Conservation (phyloP, 2,888 invertebrate species). For the Drosophila buzzatii region DNA sequence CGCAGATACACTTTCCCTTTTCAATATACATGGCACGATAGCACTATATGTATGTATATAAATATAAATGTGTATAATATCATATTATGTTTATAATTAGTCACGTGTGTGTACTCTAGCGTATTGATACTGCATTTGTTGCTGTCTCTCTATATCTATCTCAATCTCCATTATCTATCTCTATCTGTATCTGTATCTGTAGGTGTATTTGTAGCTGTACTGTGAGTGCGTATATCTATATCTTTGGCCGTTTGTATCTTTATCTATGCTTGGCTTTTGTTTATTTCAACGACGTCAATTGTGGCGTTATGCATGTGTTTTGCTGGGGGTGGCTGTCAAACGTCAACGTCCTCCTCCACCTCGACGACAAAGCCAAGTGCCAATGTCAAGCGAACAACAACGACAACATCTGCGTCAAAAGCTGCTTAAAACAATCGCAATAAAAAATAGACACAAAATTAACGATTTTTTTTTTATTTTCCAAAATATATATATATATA, state of each 20-base stretch:
- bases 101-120: slow-evolving; percentile 58
- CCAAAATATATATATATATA: slow-evolving; percentile 30
- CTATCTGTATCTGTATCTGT: slow-evolving; percentile 17
- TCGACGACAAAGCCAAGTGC: slow-evolving; percentile 40
- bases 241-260: slow-evolving; percentile 21
- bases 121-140: slow-evolving; percentile 16
- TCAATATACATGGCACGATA: slow-evolving; percentile 20
- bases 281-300: slow-evolving; percentile 71
- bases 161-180: neutral
- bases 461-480: slow-evolving; percentile 14
- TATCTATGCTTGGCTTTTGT: slow-evolving; percentile 52
- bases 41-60: slow-evolving; percentile 7
- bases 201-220: neutral
- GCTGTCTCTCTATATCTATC: slow-evolving; percentile 17
- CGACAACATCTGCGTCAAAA: slow-evolving; percentile 59
- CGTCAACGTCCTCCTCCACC: slow-evolving; percentile 50
- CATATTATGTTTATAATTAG: slow-evolving; percentile 59
- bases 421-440: slow-evolving; percentile 43
- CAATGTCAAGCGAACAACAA: slow-evolving; percentile 54
- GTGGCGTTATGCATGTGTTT: slow-evolving; percentile 21
- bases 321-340: slow-evolving; percentile 60
- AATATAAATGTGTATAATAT: slow-evolving; percentile 20
- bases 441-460: neutral
- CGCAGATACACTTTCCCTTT: slow-evolving; percentile 49
- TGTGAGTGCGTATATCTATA: neutral